Conservation (phyloP, 1,140 invertebrate species). For the Cataglyphis hispanica region DNA sequence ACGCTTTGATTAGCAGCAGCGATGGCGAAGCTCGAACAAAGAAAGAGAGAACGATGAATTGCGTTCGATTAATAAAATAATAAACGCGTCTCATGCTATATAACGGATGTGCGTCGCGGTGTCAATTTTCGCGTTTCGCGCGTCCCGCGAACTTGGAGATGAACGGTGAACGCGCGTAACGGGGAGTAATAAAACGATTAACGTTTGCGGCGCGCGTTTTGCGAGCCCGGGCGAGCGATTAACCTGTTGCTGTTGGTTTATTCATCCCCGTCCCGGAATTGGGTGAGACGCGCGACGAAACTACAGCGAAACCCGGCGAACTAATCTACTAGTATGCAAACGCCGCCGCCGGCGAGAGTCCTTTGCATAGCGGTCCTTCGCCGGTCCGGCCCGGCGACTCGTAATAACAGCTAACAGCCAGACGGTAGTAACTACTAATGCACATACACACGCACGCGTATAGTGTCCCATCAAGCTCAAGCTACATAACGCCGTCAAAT, state of each 20-base stretch:
- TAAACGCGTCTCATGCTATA: slow-evolving; percentile 21
- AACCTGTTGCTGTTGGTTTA: slow-evolving; percentile 72
- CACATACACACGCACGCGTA: neutral
- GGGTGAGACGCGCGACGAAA: slow-evolving; percentile 63
- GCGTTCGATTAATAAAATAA: slow-evolving; percentile 48
- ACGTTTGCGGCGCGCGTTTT: slow-evolving; percentile 67
- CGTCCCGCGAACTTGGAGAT: slow-evolving; percentile 36
- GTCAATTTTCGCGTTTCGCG: slow-evolving; percentile 47
- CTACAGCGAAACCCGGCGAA: slow-evolving; percentile 57
- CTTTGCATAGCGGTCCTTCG: slow-evolving; percentile 45
- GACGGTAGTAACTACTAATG: slow-evolving; percentile 27
- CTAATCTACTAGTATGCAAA: slow-evolving; percentile 68
- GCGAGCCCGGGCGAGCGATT: slow-evolving; percentile 55
- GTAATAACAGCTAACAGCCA: slow-evolving; percentile 67
- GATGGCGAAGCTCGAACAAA: slow-evolving; percentile 32
- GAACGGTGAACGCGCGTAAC: slow-evolving; percentile 48
- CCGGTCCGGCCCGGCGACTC: neutral
- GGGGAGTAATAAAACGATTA: slow-evolving; percentile 65
- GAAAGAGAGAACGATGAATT: slow-evolving; percentile 13
- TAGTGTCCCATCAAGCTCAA: neutral
- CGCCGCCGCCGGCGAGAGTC: slow-evolving; percentile 54
- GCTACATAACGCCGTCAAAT: neutral
- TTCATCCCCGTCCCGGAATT: slow-evolving; percentile 59
- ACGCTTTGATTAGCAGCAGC: slow-evolving; percentile 22
- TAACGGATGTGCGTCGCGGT: slow-evolving; percentile 32